Evolutionary conservation across 2,888 invertebrate genomes (phyloP), one percentile per base, ranked within the genome.

Genomic region (Lysandra bellargus): DNA sequence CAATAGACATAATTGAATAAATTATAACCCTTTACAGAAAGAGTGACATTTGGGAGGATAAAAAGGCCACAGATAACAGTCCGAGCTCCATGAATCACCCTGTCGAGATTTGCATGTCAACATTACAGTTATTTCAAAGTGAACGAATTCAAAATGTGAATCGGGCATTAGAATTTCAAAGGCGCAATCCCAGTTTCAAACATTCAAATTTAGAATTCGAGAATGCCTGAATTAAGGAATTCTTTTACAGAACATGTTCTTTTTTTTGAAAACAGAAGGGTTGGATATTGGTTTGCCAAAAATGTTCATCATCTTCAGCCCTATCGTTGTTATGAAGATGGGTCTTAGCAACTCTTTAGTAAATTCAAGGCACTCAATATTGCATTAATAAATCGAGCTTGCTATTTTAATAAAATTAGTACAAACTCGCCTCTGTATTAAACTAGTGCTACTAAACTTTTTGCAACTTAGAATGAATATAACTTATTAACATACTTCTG

Each of bases 71-170:
- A 84, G 86, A 86, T 85, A 85, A 83, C 80, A 78, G 64, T 78
- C 82, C 83, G 79, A 82, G 80, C 82, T 84, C 83, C 84, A 87
- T 87, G 88, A 86, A 88, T 87, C 86, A 87, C 84, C 81, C 85
- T 82, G 81, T 81, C 80, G 80, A 82, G 83, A 83, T 84, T 84
- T 84, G 81, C 84, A 83, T 82, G 82, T 84, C 84, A 83, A 83
- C 81, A 81, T 83, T 81, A 78, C 79, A 80, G 81, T 81, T 81
- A 81, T 80, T 81, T 80, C 69, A 78, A 69, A 79, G 78, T 72
- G 78, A 78, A 73, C 78, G 79, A 78, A 79, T 78, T 78, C 69
- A 77, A 79, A 79, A 79, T 79, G 77, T 78, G 79, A 79, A 80
- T 82, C 73, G 76, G 78, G 78, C 79, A 83, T 83, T 83, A 83